Conservation (phyloP, 2,113 vertebrate genomes). For the Toxotes chatareus region DNA sequence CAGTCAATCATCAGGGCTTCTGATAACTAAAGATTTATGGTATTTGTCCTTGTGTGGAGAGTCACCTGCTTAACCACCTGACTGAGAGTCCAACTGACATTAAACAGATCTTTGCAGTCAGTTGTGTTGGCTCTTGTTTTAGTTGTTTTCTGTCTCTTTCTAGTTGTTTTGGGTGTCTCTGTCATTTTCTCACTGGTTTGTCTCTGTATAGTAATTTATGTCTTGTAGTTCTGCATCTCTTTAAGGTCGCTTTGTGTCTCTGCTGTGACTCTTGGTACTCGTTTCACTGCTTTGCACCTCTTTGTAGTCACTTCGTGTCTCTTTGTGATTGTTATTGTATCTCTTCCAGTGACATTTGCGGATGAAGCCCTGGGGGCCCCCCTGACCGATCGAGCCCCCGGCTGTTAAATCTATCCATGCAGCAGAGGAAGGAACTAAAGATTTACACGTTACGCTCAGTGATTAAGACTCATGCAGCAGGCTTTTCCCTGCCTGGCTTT, state of each 20-base stretch:
- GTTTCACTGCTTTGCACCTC: background rate
- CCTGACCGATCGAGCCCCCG: background rate
- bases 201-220: no score
- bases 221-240: background rate
- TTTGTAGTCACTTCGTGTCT: background rate
- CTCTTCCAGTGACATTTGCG: background rate
- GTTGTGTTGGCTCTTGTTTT: background rate
- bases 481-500: constrained; percentile 1
- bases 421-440: constrained; percentile 2
- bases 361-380: background rate
- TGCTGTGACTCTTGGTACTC: background rate
- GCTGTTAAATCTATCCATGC: background rate
- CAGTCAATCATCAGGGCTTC: constrained; percentile 4
- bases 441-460: background rate
- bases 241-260: background rate
- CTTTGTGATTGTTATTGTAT: background rate
- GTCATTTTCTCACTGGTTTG: background rate
- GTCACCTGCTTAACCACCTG: background rate
- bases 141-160: background rate
- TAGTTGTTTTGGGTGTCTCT: background rate
- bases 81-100: background rate
- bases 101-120: background rate
- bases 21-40: background rate
- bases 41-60: background rate
- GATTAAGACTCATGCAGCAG: constrained; percentile 8